Evolutionary conservation across 2,888 invertebrate genomes (phyloP).

Genomic region (Penaeus monodon): DNA sequence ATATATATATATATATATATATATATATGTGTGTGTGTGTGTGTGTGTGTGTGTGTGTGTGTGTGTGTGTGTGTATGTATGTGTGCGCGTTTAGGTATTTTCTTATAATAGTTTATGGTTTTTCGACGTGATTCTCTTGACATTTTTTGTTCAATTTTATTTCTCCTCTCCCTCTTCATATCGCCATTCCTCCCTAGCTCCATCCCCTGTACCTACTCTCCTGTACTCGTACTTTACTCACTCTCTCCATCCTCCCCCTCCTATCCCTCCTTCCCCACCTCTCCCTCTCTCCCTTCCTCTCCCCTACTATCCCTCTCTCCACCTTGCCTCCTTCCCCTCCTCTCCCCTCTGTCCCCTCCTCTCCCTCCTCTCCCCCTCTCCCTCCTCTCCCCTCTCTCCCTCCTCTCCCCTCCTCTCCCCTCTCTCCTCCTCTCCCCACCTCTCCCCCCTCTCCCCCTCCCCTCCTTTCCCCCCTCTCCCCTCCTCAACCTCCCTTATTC

Average conservation of each 20-base stretch:
- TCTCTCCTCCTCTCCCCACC: background rate
- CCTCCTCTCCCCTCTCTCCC: background rate
- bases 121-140: too few relatives aligned
- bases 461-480: background rate
- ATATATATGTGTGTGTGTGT: too few relatives aligned
- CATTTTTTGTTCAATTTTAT: background rate
- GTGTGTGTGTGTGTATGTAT: too few relatives aligned
- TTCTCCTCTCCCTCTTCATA: background rate
- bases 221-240: background rate
- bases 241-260: too few relatives aligned
- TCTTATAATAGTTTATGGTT: too few relatives aligned
- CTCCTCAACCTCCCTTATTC: background rate
- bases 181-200: background rate
- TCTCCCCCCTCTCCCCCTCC: background rate
- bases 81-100: too few relatives aligned
- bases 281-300: background rate
- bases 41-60: too few relatives aligned
- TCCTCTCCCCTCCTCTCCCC: background rate
- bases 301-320: too few relatives aligned
- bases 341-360: background rate
- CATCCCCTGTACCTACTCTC: background rate
- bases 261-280: background rate
- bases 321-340: background rate
- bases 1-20: too few relatives aligned
- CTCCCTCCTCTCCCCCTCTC: background rate